A percentile compares a stretch with the other conserved stretches of the same genome.
Conservation (phyloP, 2,888 invertebrate species). For the Campaea margaritaria region DNA sequence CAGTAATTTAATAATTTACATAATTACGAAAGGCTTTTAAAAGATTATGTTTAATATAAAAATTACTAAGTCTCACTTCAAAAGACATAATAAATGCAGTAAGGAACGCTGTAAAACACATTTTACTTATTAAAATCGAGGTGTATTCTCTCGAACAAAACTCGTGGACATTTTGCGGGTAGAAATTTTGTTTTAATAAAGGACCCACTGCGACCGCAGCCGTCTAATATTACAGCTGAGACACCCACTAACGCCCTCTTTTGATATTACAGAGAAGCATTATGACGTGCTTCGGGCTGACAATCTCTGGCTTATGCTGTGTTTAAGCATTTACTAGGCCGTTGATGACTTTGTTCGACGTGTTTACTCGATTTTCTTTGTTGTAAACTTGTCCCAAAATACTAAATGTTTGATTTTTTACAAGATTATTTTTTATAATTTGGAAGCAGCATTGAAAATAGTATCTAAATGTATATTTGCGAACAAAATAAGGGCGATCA, state of each 20-base stretch:
- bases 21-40: not conserved
- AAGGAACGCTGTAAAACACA: slow-evolving; percentile 44
- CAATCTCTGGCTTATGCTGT: slow-evolving; percentile 67
- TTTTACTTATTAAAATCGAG: slow-evolving; percentile 57
- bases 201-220: slow-evolving; percentile 70
- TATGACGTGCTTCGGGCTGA: slow-evolving; percentile 79
- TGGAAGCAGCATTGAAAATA: not conserved
- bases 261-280: slow-evolving; percentile 79
- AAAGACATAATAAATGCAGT: slow-evolving; percentile 15
- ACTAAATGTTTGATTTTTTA: not conserved
- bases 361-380: slow-evolving; percentile 36
- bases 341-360: slow-evolving; percentile 42
- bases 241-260: slow-evolving; percentile 81
- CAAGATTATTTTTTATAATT: not conserved
- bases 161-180: slow-evolving; percentile 77
- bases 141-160: slow-evolving; percentile 56
- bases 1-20: too few species aligned
- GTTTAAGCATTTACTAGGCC: slow-evolving; percentile 55
- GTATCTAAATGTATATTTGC: not conserved
- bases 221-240: slow-evolving; percentile 75
- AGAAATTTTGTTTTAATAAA: slow-evolving; percentile 84
- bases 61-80: slow-evolving; percentile 19
- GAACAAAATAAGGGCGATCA: too few species aligned
- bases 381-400: slow-evolving; percentile 1
- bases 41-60: not conserved